Evolutionary conservation across 2,113 vertebrate genomes (phyloP).

Genomic region (Paracyprichromis sp.): DNA sequence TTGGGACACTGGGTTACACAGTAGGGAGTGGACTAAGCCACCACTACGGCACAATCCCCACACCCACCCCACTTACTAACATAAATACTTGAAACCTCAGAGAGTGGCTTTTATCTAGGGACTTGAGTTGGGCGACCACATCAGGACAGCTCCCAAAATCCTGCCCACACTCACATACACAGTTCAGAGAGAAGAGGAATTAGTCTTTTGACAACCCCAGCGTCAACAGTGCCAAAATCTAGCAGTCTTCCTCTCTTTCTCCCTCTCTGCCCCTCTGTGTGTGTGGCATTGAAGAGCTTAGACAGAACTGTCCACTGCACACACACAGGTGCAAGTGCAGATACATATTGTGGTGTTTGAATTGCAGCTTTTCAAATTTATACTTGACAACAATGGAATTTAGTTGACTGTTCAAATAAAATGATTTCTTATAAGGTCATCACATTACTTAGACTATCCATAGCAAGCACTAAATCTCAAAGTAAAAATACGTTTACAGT

Average conservation of each 20-base stretch:
- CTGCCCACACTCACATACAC: constrained; percentile 31
- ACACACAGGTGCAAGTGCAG: neutral
- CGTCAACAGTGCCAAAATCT: constrained; percentile 10
- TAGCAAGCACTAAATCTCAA: neutral
- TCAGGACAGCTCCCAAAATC: constrained; percentile 51
- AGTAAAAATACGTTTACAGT: neutral
- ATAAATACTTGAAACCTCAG: constrained; percentile 32
- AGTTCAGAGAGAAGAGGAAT: constrained; percentile 44
- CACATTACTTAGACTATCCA: neutral
- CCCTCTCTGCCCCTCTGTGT: neutral
- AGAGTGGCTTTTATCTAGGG: constrained; percentile 53
- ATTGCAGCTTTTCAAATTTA: neutral
- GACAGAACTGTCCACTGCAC: neutral
- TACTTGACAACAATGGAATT: neutral
- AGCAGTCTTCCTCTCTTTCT: neutral
- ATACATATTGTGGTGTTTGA: neutral
- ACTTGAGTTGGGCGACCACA: constrained; percentile 42
- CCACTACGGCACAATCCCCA: constrained; percentile 3
- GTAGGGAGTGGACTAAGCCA: constrained; percentile 62
- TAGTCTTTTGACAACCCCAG: constrained; percentile 24
- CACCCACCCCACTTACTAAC: neutral
- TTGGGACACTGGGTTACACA: constrained; percentile 60
- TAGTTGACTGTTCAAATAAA: neutral
- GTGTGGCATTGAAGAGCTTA: neutral
- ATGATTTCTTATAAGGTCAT: neutral